Base-by-base conservation (phyloP, 2,113 vertebrate genomes). In the Myocastor coypus region DNA sequence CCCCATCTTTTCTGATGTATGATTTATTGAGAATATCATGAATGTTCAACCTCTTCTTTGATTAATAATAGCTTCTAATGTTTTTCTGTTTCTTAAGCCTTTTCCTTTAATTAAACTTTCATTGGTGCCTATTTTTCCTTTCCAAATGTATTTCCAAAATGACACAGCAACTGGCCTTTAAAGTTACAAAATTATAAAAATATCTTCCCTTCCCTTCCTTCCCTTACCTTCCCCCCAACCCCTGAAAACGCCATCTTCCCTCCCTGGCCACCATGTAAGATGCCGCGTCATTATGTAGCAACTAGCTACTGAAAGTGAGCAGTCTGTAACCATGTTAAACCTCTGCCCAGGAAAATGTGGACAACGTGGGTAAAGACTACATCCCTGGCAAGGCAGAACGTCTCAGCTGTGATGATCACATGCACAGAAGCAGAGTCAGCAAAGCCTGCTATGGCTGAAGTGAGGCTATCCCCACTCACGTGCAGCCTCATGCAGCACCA, bases 91-190 rank as follows among this genome's bases (percentile, higher is more conserved):
- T 32, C 86, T 96, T 46, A 42, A 5, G 5, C 7, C 55, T 46
- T 94, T 92, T 87, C 42, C 78, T 80, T 80, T 71, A 66, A 64
- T 52, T 64, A 81, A 88, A 82, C 64, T 52, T 22, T 91, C 83
- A 40, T 0, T 28, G 87, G 64, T 37, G 22, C 34, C 78, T 52
- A 75, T 22, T 61, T 69, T n/a, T 50, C 6, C 57, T 52, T 89
- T 88, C 32, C 46, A 92, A 66, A 66, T 83, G 7, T 63, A 57
- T 91, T 92, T 92, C 46, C 34, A 96, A 91, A 93, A 75, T 78
- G 63, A 64, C 42, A 11, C 20, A 7, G 26, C 61, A 83, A 83
- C 71, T 16, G 40, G 37, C 24, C 81, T 89, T 37, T 80, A 6
- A 94, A 95, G 69, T 59, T 66, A 91, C 13, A 82, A 92, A 77